phyloP scores from a whole-genome alignment of 1,140 invertebrate genomes.

The Neodiprion pinetum region DNA sequence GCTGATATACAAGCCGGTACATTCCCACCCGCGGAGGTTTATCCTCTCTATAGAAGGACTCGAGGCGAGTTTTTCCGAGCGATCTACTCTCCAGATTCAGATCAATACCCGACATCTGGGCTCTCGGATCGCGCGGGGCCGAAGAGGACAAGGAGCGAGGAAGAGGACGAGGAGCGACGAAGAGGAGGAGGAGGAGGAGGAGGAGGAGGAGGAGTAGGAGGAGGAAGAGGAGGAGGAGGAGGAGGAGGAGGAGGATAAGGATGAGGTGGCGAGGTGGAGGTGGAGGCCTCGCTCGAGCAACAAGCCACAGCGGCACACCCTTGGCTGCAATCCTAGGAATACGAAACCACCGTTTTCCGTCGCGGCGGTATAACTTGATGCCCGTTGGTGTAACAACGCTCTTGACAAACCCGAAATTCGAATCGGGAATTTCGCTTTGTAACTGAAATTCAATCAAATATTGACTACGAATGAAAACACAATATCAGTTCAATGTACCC shows the following conservation, averaged over 20 bases:
- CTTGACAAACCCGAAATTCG: no score
- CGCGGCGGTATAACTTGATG: no score
- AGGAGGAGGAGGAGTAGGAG: conserved; percentile 22
- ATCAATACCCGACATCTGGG: conserved; percentile 60
- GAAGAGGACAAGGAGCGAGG: conserved; percentile 17
- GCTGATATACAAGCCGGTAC: background rate
- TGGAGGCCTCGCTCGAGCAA: conserved; percentile 54
- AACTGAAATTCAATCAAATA: no score
- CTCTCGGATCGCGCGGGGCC: conserved; percentile 37
- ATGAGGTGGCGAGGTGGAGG: conserved; percentile 40
- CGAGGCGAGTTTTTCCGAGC: conserved; percentile 54
- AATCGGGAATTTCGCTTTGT: no score
- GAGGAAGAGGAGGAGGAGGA: conserved; percentile 37
- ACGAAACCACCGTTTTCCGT: conserved; percentile 8
- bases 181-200: conserved; percentile 23
- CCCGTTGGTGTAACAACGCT: no score
- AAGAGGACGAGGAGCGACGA: conserved; percentile 28
- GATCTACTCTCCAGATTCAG: conserved; percentile 58
- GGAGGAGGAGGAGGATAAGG: conserved; percentile 7
- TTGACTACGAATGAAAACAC: no score
- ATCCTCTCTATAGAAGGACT: conserved; percentile 11
- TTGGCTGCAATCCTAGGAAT: conserved; percentile 26
- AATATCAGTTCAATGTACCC: no score
- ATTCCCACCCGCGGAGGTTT: background rate
- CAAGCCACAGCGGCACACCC: conserved; percentile 53